Base-by-base conservation (phyloP, 2,113 vertebrate genomes). In the Pseudopipra pipra region DNA sequence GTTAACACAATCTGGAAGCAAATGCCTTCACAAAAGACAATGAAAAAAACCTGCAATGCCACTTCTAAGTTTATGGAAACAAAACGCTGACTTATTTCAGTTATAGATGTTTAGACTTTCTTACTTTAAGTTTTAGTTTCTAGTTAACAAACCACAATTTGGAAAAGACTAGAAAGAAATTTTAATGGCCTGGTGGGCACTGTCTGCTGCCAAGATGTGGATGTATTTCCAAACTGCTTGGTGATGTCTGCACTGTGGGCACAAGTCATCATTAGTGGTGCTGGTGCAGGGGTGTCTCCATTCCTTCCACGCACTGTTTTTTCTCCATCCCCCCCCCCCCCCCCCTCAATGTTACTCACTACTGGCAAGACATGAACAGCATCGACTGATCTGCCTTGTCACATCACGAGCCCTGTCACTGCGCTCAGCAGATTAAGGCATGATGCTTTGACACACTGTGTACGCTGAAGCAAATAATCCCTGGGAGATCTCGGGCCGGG, bases 1-100 rank as follows among this genome's bases (percentile, higher is more conserved):
- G 75, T 95, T 97, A 94, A 79, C 33, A 93, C 92, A 96, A 90
- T 96, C 94, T 95, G 76, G 83, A 90, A 92, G 81, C 13, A 91
- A 82, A 59, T 75, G 87, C 70, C 74, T 81, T 93, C 82, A 90
- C 1, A 39, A 87, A 97, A 96, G 91, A 96, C 94, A 97, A 93
- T 95, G 54, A 23, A 30, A 46, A 76, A 66, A 72, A 1, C 17
- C 65, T 1, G 0, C 65, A 55, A 6, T 75, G 62, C 47, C 72
- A 46, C 61, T 89, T 94, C 31, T 20, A 66, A 90, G 58, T 91
- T 86, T 95, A 78, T 73, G 63, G 91, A 93, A 95, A 84, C 19
- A 72, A 41, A 85, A 43, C 3, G 2, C 83, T 79, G 76, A 33
- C 74, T 90, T 75, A 39, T 35, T 93, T 79, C 77, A 54, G 17